These are phyloP conservation scores for Pelochelys cantorii DNA, from an alignment of 2,797 vertebrate genomes.

Conservation along the genomic window DNA sequence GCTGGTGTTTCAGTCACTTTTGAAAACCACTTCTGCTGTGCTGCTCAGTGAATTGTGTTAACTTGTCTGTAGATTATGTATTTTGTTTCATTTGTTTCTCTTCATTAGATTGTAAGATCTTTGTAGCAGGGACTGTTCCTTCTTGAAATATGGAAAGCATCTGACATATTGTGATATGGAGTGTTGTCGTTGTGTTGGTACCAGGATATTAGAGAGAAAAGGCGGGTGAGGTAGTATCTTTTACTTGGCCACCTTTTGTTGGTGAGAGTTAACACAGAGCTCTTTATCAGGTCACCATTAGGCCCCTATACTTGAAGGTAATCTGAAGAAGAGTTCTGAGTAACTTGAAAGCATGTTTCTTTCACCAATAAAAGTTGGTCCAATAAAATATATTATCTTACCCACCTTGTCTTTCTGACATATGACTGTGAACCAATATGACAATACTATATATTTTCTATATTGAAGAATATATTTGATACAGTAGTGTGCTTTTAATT, in stretches of 20 bases:
- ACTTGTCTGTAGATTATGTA: background rate
- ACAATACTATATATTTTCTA: background rate
- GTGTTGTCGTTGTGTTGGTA: background rate
- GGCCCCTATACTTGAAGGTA: background rate
- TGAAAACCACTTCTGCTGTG: background rate
- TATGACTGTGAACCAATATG: background rate
- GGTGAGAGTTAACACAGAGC: background rate
- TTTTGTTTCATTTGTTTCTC: background rate
- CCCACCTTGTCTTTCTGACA: background rate
- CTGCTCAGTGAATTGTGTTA: background rate
- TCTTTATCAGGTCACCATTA: background rate
- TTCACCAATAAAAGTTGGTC: background rate
- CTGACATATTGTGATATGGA: background rate
- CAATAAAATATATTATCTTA: background rate
- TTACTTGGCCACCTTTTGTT: background rate
- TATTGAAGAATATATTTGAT: background rate
- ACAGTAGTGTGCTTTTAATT: background rate
- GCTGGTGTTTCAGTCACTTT: background rate
- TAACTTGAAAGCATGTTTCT: background rate
- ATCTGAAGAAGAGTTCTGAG: background rate
- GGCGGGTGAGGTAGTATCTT: background rate
- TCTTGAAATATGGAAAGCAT: background rate
- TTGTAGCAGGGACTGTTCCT: background rate
- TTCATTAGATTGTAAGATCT: background rate
- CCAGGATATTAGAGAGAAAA: background rate